phyloP scores from a whole-genome alignment of 1,140 invertebrate species.

The Rhopalosiphum maidis region DNA sequence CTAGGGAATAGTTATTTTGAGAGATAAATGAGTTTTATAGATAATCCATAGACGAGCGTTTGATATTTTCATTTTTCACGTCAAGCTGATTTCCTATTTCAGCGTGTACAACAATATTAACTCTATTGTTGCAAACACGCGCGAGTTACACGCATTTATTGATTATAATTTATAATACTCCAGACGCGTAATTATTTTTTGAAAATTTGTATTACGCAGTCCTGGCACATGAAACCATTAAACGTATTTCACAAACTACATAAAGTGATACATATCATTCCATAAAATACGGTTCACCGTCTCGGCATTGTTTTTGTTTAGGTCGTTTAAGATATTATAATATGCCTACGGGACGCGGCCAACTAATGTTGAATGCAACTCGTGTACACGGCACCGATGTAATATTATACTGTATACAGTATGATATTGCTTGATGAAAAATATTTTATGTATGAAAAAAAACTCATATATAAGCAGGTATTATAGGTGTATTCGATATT shows the following conservation, averaged over 20 bases:
- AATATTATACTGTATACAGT: not conserved
- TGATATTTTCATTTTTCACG: no score
- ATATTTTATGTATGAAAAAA: not conserved
- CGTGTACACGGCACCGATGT: not conserved
- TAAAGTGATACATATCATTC: not conserved
- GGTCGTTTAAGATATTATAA: not conserved
- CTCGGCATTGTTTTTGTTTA: not conserved
- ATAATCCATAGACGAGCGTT: not conserved
- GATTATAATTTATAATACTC: not conserved
- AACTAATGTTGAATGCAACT: not conserved
- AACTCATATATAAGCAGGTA: no score
- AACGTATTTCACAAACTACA: not conserved
- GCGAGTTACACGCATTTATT: not conserved
- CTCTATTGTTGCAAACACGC: not conserved
- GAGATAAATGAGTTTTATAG: not conserved
- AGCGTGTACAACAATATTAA: not conserved
- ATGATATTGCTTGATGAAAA: not conserved
- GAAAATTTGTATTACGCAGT: not conserved
- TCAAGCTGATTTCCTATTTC: not conserved
- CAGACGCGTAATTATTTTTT: not conserved
- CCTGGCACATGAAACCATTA: not conserved
- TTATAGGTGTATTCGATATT: not conserved
- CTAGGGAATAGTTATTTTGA: not conserved
- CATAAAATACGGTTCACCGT: not conserved
- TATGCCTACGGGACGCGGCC: no score